These are phyloP conservation scores for Sarcophaga rosellei DNA, from an alignment of 2,888 invertebrate species.

Conservation along the genomic window DNA sequence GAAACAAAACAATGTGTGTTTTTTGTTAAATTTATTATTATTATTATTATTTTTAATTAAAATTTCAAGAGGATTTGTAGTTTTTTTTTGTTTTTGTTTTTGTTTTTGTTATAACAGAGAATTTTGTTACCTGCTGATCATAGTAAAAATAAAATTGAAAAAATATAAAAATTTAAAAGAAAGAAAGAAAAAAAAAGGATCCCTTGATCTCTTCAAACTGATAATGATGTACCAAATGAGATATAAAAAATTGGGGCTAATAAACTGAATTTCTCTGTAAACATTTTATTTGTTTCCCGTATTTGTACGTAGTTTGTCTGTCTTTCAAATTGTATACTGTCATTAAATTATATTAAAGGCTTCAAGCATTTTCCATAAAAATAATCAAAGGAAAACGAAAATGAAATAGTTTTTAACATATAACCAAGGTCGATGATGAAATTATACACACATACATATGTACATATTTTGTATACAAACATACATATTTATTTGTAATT, in stretches of 20 bases:
- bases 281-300: background rate
- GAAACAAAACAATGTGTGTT: conserved; percentile 6
- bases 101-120: conserved; percentile 10
- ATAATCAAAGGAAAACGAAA: no score
- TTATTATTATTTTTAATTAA: background rate
- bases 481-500: background rate
- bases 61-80: conserved; percentile 15
- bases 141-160: background rate
- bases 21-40: background rate
- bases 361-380: no score
- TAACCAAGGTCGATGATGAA: background rate
- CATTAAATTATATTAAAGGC: no score
- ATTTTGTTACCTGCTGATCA: conserved; percentile 32
- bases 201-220: background rate
- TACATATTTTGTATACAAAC: background rate
- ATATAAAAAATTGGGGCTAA: background rate
- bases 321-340: background rate
- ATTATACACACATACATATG: background rate
- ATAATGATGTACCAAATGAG: background rate
- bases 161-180: background rate
- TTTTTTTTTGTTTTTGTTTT: background rate
- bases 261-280: background rate
- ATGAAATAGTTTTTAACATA: no score
- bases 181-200: background rate
- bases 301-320: background rate